A percentile compares a stretch with the other conserved stretches of the same genome.
Evolutionary conservation across 2,888 invertebrate genomes (phyloP).

Genomic region (Agrotis exclamationis): DNA sequence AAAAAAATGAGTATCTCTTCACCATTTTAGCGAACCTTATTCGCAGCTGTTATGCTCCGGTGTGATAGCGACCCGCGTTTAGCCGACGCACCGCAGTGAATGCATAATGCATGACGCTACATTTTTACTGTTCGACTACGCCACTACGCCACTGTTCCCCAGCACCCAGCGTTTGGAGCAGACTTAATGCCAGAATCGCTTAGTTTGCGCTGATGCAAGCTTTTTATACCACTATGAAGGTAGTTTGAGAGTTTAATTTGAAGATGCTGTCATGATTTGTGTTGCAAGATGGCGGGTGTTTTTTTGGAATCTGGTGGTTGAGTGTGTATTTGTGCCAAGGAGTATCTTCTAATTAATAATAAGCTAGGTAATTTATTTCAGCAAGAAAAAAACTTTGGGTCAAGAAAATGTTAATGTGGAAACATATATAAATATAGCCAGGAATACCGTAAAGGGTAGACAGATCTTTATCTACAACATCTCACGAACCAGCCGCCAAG

Average conservation of each 20-base stretch:
- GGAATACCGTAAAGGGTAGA: too few relatives aligned
- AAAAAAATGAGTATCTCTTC: too few relatives aligned
- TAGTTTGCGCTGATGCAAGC: constrained; percentile 62
- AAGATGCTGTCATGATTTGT: constrained; percentile 44
- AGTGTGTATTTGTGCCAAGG: background rate
- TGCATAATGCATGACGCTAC: constrained; percentile 78
- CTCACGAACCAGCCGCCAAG: too few relatives aligned
- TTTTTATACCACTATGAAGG: constrained; percentile 47
- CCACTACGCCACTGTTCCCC: constrained; percentile 40
- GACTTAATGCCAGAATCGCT: constrained; percentile 71
- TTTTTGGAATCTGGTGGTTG: constrained; percentile 17
- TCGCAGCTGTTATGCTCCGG: constrained; percentile 39
- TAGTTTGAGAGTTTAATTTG: constrained; percentile 57
- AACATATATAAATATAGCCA: too few relatives aligned
- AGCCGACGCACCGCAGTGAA: constrained; percentile 66
- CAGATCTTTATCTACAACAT: too few relatives aligned
- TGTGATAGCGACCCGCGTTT: constrained; percentile 60
- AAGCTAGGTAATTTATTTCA: too few relatives aligned
- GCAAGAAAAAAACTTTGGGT: too few relatives aligned
- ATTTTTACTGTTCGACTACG: constrained; percentile 70
- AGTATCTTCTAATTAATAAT: too few relatives aligned
- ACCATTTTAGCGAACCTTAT: too few relatives aligned
- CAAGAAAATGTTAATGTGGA: too few relatives aligned
- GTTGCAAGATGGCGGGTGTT: constrained; percentile 16
- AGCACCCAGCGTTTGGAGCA: constrained; percentile 44